Evolutionary conservation across 2,797 vertebrate species (phyloP).

Genomic region (Protonibea diacanthus): DNA sequence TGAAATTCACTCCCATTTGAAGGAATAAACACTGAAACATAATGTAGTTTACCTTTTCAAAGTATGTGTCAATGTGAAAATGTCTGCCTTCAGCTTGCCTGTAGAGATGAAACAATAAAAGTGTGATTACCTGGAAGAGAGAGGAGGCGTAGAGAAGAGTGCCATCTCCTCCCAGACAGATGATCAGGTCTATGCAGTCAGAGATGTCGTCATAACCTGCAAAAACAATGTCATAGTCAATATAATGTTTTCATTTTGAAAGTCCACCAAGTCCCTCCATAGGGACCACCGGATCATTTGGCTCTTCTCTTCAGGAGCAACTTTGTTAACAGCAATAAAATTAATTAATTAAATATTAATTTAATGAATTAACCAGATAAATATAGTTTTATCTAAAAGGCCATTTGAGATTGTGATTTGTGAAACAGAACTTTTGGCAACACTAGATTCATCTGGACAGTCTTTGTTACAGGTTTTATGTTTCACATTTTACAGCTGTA

Average conservation of each 20-base stretch:
- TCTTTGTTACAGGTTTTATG: neutral
- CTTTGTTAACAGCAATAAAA: neutral
- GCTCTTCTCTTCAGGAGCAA: neutral
- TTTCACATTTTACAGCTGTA: neutral
- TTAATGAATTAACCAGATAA: neutral
- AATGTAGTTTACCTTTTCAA: neutral
- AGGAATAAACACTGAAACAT: neutral
- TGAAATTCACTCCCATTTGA: neutral
- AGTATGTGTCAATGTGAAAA: neutral
- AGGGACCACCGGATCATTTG: neutral
- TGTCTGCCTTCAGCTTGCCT: neutral
- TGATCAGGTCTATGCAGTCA: conserved; percentile 88
- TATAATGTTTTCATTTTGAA: neutral
- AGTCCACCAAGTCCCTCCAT: neutral
- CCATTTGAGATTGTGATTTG: too few species aligned
- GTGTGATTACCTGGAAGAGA: conserved; percentile 85
- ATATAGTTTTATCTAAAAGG: neutral
- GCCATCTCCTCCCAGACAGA: conserved; percentile 89
- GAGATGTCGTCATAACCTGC: conserved; percentile 89
- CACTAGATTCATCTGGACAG: neutral
- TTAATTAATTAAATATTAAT: too few species aligned
- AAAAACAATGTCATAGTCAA: conserved; percentile 20
- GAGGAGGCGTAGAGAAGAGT: conserved; percentile 89
- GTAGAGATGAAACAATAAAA: neutral
- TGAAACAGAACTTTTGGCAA: too few species aligned